These are phyloP conservation scores for Agapostemon virescens DNA, from an alignment of 2,888 invertebrate genomes.

Conservation along the genomic window DNA sequence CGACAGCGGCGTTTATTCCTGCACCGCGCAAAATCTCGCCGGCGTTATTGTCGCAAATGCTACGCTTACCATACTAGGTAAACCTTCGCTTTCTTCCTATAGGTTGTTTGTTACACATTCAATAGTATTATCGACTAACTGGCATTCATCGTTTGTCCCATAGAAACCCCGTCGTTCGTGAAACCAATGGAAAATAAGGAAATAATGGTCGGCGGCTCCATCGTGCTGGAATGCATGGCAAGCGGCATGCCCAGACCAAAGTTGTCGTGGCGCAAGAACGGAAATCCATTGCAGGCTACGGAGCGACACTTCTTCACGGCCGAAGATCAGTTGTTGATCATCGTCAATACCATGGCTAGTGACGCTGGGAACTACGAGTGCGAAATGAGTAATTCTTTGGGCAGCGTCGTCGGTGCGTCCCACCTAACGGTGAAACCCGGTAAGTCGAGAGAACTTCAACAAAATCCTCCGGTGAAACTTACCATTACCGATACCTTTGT, in stretches of 20 bases:
- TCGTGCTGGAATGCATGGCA: constrained; percentile 93
- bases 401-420: constrained; percentile 87
- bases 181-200: constrained; percentile 93
- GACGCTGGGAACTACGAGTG: constrained; percentile 95
- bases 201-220: constrained; percentile 89
- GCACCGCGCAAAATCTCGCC: constrained; percentile 94
- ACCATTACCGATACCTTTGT: background rate
- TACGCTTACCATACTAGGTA: constrained; percentile 88
- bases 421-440: constrained; percentile 87
- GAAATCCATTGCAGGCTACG: constrained; percentile 86
- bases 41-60: constrained; percentile 93
- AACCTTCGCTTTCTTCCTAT: background rate
- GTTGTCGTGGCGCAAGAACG: constrained; percentile 93
- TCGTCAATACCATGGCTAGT: constrained; percentile 88
- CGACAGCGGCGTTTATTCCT: constrained; percentile 96
- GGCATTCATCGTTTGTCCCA: constrained; percentile 4
- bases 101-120: background rate
- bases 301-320: constrained; percentile 93
- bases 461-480: background rate
- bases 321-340: constrained; percentile 92
- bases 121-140: background rate
- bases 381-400: constrained; percentile 92
- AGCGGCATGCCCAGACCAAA: constrained; percentile 91
- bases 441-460: constrained; percentile 63
- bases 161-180: constrained; percentile 92